phyloP scores from a whole-genome alignment of 2,888 invertebrate genomes.

The Shargacucullia verbasci region DNA sequence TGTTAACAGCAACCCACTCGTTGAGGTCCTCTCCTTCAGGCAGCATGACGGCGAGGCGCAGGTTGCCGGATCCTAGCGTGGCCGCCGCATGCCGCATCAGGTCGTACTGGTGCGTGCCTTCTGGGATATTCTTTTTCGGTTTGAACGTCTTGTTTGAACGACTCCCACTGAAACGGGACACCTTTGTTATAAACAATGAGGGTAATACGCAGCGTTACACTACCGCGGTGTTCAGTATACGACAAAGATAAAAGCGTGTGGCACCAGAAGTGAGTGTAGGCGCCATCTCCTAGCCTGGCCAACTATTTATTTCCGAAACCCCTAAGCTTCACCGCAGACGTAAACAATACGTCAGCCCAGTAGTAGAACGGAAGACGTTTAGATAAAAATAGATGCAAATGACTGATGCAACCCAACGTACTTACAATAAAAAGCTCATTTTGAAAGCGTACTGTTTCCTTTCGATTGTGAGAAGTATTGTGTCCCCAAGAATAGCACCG shows the following conservation, averaged over 20 bases:
- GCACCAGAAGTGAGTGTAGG: not conserved
- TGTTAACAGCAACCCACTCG: constrained; percentile 99
- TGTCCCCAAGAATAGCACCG: constrained; percentile 69
- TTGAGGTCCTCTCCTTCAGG: constrained; percentile 99
- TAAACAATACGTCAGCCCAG: constrained; percentile 79
- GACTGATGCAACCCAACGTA: constrained; percentile 61
- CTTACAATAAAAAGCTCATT: constrained; percentile 92
- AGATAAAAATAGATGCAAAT: constrained; percentile 77
- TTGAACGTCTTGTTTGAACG: constrained; percentile 99
- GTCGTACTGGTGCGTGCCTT: constrained; percentile 99
- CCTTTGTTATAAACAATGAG: not conserved
- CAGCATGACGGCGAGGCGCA: constrained; percentile 97
- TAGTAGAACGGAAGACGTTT: constrained; percentile 65
- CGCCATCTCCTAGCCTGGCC: not conserved
- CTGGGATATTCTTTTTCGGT: constrained; percentile 99
- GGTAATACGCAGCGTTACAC: not conserved
- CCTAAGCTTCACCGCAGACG: constrained; percentile 62
- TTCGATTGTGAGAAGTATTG: constrained; percentile 57
- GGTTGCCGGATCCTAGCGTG: constrained; percentile 98
- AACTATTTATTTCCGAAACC: constrained; percentile 43
- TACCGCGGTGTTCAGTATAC: not conserved
- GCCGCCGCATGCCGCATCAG: constrained; percentile 99
- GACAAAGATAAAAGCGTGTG: not conserved
- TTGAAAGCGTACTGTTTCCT: constrained; percentile 63
- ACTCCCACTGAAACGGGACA: constrained; percentile 90